Percentiles rank a stretch among this genome's conserved stretches.
These are phyloP conservation scores for Isotomurus palustris DNA, from an alignment of 2,888 invertebrate species.

Conservation along the genomic window DNA sequence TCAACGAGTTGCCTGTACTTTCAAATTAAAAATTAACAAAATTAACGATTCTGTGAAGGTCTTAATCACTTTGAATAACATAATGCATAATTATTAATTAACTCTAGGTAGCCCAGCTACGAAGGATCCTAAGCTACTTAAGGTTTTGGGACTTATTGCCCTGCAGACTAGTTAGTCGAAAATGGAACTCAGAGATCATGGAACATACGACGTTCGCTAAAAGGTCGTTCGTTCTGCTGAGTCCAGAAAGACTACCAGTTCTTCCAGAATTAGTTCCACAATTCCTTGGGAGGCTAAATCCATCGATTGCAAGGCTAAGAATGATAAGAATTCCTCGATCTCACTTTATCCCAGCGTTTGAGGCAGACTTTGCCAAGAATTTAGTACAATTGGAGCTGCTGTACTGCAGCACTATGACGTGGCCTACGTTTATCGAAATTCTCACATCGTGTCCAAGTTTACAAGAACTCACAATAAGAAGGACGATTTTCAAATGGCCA, in stretches of 20 bases:
- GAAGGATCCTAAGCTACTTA: not conserved
- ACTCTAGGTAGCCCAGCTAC: not conserved
- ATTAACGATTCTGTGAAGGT: not conserved
- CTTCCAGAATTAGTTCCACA: not conserved
- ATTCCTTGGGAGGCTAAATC: not conserved
- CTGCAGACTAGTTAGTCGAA: constrained; percentile 3
- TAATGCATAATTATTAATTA: not conserved
- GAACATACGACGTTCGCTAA: constrained; percentile 1
- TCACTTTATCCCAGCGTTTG: not conserved
- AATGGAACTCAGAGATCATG: constrained; percentile 8
- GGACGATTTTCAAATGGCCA: constrained; percentile 10
- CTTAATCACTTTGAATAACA: not conserved
- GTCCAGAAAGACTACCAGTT: not conserved
- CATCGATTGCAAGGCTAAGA: not conserved
- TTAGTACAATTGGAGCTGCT: constrained; percentile 3
- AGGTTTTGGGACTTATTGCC: constrained; percentile 4
- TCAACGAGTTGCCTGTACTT: constrained; percentile 8
- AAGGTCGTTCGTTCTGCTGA: constrained; percentile 1
- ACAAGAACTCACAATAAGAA: not conserved
- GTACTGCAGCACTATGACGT: constrained; percentile 8
- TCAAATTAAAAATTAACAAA: not conserved
- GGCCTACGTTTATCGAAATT: constrained; percentile 5
- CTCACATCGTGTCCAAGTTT: not conserved
- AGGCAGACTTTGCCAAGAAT: not conserved
- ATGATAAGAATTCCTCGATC: not conserved